phyloP scores from a whole-genome alignment of 2,113 vertebrate genomes.

The Ploceus nigricollis region DNA sequence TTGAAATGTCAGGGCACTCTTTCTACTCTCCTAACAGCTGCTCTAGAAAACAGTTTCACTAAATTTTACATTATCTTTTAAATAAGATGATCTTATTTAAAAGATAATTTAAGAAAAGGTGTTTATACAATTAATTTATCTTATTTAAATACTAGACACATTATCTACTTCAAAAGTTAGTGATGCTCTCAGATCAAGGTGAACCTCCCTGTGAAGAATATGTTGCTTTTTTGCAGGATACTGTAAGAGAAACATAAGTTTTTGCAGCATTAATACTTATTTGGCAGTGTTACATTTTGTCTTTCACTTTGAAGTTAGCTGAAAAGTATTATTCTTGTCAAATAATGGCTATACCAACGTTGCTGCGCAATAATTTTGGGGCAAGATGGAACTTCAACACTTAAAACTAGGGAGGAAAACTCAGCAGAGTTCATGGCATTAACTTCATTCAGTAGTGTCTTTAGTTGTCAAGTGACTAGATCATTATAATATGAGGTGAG shows the following conservation, averaged over 20 bases:
- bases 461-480: background rate
- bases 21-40: background rate
- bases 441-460: accelerated
- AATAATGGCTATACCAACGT: background rate
- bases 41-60: background rate
- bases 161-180: background rate
- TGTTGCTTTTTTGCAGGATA: background rate
- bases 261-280: background rate
- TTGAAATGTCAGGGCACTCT: background rate
- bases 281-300: background rate
- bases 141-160: background rate
- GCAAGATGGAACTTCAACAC: background rate
- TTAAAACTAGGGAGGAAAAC: background rate
- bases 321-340: background rate
- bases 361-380: background rate
- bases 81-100: background rate
- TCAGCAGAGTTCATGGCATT: background rate
- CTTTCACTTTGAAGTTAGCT: background rate
- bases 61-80: background rate
- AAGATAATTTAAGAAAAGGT: background rate
- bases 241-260: background rate
- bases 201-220: background rate
- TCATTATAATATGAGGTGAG: background rate
- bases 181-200: background rate
- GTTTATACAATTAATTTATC: background rate